Conservation (phyloP, 30 jellyfish, hydroid and myxozoan species). For the Aurelia aurita region DNA sequence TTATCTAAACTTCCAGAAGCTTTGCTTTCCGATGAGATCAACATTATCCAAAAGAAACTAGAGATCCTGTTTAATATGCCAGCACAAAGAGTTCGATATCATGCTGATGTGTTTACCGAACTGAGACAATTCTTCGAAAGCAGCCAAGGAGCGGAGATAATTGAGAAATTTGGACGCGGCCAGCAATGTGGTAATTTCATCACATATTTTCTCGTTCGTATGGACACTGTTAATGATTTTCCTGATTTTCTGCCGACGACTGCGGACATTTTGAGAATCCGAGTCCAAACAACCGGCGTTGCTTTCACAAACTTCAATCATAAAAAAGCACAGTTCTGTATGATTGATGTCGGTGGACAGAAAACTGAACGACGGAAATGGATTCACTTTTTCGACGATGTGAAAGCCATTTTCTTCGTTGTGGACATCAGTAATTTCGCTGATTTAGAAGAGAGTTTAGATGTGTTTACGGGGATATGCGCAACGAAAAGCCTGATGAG, state of each 20-base stretch:
- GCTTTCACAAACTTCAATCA: conserved; percentile 39
- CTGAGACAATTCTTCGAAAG: conserved; percentile 2
- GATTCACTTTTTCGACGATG: conserved; percentile 73
- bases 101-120: conserved; percentile 1
- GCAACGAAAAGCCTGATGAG: conserved; percentile 17
- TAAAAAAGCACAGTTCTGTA: conserved; percentile 45
- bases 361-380: conserved; percentile 66
- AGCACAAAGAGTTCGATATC: conserved; percentile 11
- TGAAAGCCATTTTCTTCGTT: conserved; percentile 61
- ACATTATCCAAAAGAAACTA: neutral
- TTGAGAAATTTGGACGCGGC: conserved; percentile 11
- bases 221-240: neutral
- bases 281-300: conserved; percentile 68
- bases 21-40: neutral
- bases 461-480: conserved; percentile 43
- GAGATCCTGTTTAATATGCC: neutral
- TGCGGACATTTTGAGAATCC: conserved; percentile 51
- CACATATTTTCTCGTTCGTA: conserved; percentile 23
- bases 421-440: conserved; percentile 53
- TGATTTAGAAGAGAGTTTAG: conserved; percentile 54
- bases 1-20: conserved; percentile 30
- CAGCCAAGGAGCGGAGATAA: conserved; percentile 21
- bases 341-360: conserved; percentile 78
- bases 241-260: conserved; percentile 39
- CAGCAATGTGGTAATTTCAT: conserved; percentile 34